Conservation (phyloP, 2,113 vertebrate species). For the Rhynchomys soricoides region DNA sequence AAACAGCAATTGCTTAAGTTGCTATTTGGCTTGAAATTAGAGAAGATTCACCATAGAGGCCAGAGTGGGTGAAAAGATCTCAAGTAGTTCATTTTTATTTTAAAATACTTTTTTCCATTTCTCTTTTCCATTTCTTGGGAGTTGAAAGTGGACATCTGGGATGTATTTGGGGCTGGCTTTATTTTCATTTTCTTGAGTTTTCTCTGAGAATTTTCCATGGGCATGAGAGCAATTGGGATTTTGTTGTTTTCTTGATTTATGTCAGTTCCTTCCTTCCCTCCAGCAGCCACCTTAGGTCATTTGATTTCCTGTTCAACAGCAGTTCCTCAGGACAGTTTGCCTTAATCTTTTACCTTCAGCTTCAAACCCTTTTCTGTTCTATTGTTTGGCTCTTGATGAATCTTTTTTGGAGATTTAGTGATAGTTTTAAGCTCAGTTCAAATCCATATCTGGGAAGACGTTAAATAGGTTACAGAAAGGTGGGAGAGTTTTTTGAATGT, state of each 20-base stretch:
- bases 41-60: background rate
- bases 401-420: slow-evolving; percentile 34
- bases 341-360: slow-evolving; percentile 54
- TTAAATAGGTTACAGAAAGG: background rate
- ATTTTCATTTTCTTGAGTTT: slow-evolving; percentile 62
- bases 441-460: slow-evolving; percentile 33
- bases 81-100: slow-evolving; percentile 30
- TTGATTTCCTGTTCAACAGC: slow-evolving; percentile 65
- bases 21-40: slow-evolving; percentile 7
- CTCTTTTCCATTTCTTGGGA: slow-evolving; percentile 4
- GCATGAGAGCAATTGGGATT: background rate
- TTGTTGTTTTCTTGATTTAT: slow-evolving; percentile 57
- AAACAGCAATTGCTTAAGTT: background rate
- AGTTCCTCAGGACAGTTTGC: slow-evolving; percentile 35
- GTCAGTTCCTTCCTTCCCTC: background rate
- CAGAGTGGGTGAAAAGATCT: background rate
- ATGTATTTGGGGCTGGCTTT: slow-evolving; percentile 31
- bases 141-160: slow-evolving; percentile 42
- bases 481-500: slow-evolving; percentile 10
- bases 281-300: background rate
- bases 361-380: slow-evolving; percentile 16
- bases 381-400: slow-evolving; percentile 51
- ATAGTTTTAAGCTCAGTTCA: background rate
- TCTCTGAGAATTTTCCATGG: slow-evolving; percentile 55
- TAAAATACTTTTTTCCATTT: slow-evolving; percentile 16